Evolutionary conservation across 2,888 invertebrate genomes (phyloP), one percentile per base, ranked within the genome.

Genomic region (Pristionchus entomophagus): DNA sequence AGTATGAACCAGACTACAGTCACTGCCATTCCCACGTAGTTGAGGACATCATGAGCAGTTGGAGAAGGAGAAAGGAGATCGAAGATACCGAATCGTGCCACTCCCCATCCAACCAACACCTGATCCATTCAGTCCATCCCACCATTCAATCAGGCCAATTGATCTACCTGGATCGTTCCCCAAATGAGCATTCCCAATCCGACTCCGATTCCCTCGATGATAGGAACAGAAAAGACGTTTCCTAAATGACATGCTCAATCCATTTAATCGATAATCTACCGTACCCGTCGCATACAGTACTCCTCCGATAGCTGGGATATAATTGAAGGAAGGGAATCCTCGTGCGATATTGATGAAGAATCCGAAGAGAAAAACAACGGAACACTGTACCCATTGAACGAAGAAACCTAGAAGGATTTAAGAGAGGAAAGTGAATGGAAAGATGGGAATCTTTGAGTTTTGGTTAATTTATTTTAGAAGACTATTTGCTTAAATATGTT

Each of bases 311-410:
- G 89, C 88, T 10, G 91, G 92, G 41, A 91, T 87, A 80, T 88
- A 88, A 78, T 92, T 88, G 83, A 92, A 92, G 45, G 87, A 86
- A 0, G 92, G 92, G 49, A 92, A 91, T 8, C 32, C 80, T 22
- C 85, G 17, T 81, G 86, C 73, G 32, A 88, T 81, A 82, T 92
- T 91, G 86, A 92, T 90, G 26, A 90, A 87, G 81, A 90, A 89
- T 26, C 92, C 92, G 56, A 90, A 85, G 12, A 91, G 87, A 86
- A 92, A 92, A 2, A 92, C 91, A 0, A 91, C 90, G 10, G 90
- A 83, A 82, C 92, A 92, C 65, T 92, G 90, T 17, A 92, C 88
- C 91, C 91, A 92, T 87, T 92, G 92, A 1, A 92, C 92, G 80
- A 92, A 92, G 49, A 92, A 88, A 4, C 92, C 92, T 91, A 56